Evolutionary conservation across 2,113 vertebrate species (phyloP).

Genomic region (Peucedramus taeniatus): DNA sequence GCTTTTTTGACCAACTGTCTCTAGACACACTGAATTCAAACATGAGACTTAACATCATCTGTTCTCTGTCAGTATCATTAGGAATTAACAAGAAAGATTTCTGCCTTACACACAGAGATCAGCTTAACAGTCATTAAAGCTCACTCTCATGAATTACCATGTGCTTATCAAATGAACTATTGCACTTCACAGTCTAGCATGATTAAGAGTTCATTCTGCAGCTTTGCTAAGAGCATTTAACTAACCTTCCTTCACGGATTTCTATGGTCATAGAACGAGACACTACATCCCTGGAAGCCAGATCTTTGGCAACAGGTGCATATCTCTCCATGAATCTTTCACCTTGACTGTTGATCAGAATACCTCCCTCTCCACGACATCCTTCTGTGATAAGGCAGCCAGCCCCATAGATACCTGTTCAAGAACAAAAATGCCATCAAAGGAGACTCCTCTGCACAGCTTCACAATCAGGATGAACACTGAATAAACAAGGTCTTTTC

Average conservation of each 20-base stretch:
- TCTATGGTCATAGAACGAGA: constrained; percentile 97
- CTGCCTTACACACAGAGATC: neutral
- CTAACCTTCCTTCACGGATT: constrained; percentile 94
- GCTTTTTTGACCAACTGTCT: neutral
- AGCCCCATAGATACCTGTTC: constrained; percentile 92
- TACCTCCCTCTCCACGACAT: constrained; percentile 95
- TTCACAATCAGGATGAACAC: neutral
- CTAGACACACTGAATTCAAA: neutral
- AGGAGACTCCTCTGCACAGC: neutral
- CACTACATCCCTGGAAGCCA: constrained; percentile 95
- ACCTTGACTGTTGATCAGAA: constrained; percentile 95
- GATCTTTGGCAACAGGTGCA: constrained; percentile 93
- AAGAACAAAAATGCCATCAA: neutral
- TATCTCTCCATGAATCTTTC: constrained; percentile 99
- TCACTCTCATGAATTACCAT: neutral
- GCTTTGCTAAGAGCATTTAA: neutral
- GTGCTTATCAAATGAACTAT: neutral
- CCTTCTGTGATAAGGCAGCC: constrained; percentile 98
- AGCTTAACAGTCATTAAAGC: neutral
- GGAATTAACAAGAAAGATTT: neutral
- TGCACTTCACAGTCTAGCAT: neutral
- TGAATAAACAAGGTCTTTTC: neutral
- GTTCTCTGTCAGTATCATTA: neutral
- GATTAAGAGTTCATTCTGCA: neutral
- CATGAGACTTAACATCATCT: neutral